A percentile compares a stretch with the other conserved stretches of the same genome.
Conservation (phyloP, 53 echinoderm and acorn worm genomes). For the Holothuria leucospilota region DNA sequence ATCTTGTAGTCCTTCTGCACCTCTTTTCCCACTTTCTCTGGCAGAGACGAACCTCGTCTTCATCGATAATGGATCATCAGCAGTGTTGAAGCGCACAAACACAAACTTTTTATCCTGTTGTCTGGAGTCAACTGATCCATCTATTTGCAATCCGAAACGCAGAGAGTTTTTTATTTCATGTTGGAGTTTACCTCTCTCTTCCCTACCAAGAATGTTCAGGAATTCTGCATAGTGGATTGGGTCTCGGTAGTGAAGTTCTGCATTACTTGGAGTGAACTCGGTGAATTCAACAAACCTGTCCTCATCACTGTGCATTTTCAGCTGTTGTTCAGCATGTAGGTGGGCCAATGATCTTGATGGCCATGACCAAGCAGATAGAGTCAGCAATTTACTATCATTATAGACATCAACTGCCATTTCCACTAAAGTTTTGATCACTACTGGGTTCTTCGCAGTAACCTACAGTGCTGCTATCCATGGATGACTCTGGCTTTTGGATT, state of each 20-base stretch:
- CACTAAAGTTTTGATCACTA: slow-evolving; percentile 1
- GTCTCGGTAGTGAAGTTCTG: slow-evolving; percentile 26
- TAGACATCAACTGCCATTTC: slow-evolving; percentile 2
- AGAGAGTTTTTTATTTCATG: slow-evolving; percentile 26
- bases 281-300: slow-evolving; percentile 25
- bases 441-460: neutral
- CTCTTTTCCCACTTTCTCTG: slow-evolving; percentile 27
- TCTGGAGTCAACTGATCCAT: slow-evolving; percentile 34
- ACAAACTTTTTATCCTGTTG: slow-evolving; percentile 25
- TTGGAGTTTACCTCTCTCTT: slow-evolving; percentile 15
- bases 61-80: slow-evolving; percentile 12
- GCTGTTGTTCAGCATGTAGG: neutral
- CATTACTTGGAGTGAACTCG: neutral
- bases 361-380: no score
- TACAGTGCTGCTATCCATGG: neutral
- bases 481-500: neutral
- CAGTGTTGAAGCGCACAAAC: slow-evolving; percentile 15
- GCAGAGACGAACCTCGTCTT: slow-evolving; percentile 26
- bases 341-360: no score
- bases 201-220: slow-evolving; percentile 8
- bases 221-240: slow-evolving; percentile 39
- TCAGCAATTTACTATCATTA: neutral
- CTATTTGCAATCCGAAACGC: slow-evolving; percentile 31
- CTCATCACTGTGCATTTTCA: slow-evolving; percentile 16
- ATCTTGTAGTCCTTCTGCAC: slow-evolving; percentile 26